These are phyloP conservation scores for Melanophora roralis DNA, from an alignment of 2,888 invertebrate species.

Conservation along the genomic window DNA sequence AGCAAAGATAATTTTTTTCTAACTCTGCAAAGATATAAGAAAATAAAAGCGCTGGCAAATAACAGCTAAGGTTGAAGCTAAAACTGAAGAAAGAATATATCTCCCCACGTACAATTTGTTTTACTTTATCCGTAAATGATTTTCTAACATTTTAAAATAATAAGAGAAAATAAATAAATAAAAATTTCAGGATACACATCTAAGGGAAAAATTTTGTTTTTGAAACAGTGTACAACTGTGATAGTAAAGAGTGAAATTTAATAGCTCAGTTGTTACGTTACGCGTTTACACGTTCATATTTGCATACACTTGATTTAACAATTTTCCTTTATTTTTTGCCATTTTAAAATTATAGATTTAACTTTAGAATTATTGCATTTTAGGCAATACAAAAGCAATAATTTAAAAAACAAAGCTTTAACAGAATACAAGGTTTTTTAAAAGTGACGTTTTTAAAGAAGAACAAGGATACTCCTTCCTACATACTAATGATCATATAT, in stretches of 20 bases:
- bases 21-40: constrained; percentile 49
- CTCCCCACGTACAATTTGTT: constrained; percentile 66
- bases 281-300: not conserved
- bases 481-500: too few relatives aligned
- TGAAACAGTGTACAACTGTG: not conserved
- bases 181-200: not conserved
- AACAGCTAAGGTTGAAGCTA: constrained; percentile 16
- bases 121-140: constrained; percentile 60
- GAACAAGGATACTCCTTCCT: too few relatives aligned
- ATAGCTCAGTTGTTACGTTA: constrained; percentile 27
- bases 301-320: not conserved
- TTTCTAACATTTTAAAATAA: constrained; percentile 2
- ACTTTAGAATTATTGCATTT: constrained; percentile 14
- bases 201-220: not conserved
- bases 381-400: not conserved
- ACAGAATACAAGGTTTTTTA: too few relatives aligned
- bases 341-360: constrained; percentile 11
- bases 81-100: constrained; percentile 53
- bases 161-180: not conserved
- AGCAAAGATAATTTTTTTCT: too few relatives aligned
- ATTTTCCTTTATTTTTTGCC: not conserved
- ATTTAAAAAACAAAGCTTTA: too few relatives aligned
- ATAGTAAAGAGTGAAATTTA: constrained; percentile 46
- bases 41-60: constrained; percentile 51
- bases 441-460: too few relatives aligned